These are phyloP conservation scores for Agelaius tricolor DNA, from an alignment of 2,113 vertebrate genomes.

Conservation along the genomic window DNA sequence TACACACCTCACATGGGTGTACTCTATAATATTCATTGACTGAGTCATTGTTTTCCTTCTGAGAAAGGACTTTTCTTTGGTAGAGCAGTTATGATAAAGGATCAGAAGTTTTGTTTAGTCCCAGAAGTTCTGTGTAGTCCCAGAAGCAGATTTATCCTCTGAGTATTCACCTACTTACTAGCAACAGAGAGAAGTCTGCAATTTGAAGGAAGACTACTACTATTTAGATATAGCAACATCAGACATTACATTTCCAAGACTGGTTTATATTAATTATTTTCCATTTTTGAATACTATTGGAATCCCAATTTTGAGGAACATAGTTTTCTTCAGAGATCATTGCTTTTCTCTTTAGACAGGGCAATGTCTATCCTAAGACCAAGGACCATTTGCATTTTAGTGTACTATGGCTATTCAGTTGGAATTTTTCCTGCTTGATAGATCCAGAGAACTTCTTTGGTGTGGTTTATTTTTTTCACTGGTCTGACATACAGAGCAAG, in stretches of 20 bases:
- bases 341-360: not conserved
- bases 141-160: not conserved
- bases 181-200: not conserved
- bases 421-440: not conserved
- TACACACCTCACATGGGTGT: not conserved
- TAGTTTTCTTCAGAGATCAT: not conserved
- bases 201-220: not conserved
- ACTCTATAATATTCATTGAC: not conserved
- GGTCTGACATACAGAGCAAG: not conserved
- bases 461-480: not conserved
- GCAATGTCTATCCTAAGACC: not conserved
- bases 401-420: not conserved
- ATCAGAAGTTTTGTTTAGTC: not conserved
- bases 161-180: not conserved
- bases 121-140: not conserved
- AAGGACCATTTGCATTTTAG: not conserved
- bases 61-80: not conserved
- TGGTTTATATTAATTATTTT: not conserved
- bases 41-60: not conserved
- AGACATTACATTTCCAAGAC: not conserved
- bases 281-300: not conserved
- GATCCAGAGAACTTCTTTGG: not conserved
- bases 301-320: not conserved
- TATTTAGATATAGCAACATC: not conserved
- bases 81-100: not conserved